phyloP scores from a whole-genome alignment of 2,113 vertebrate species.

The Eleginops maclovinus region DNA sequence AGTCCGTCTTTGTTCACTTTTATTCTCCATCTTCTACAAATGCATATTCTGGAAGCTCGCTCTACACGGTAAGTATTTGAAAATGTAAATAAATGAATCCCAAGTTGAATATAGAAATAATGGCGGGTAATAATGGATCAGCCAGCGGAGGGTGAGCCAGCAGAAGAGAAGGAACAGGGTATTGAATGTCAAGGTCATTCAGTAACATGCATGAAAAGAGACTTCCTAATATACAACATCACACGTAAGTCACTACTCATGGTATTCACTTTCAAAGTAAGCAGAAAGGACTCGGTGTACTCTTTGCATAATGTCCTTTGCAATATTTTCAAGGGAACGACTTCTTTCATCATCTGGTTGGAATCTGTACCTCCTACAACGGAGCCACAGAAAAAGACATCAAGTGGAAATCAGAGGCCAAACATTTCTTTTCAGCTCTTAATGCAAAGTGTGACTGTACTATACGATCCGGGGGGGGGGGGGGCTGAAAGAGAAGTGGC shows the following conservation, averaged over 20 bases:
- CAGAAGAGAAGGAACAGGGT: constrained; percentile 4
- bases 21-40: no score
- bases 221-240: constrained; percentile 45
- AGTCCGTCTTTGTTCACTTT: no score
- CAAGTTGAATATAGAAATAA: no score
- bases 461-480: no score
- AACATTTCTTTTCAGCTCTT: constrained; percentile 2
- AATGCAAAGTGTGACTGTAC: neutral
- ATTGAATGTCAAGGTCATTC: constrained; percentile 41
- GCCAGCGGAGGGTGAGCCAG: neutral
- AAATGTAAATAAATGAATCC: no score
- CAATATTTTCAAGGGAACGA: constrained; percentile 28
- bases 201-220: constrained; percentile 41
- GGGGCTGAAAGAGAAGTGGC: neutral
- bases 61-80: no score
- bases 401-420: constrained; percentile 8
- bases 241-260: constrained; percentile 31
- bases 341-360: constrained; percentile 27
- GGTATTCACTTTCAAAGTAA: constrained; percentile 48
- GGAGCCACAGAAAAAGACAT: constrained; percentile 16
- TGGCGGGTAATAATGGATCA: no score
- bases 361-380: neutral
- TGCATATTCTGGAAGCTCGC: no score
- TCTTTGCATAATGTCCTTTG: no score
- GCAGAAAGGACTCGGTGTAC: constrained; percentile 29